phyloP scores from a whole-genome alignment of 1,140 invertebrate genomes.

The Radopholus similis region DNA sequence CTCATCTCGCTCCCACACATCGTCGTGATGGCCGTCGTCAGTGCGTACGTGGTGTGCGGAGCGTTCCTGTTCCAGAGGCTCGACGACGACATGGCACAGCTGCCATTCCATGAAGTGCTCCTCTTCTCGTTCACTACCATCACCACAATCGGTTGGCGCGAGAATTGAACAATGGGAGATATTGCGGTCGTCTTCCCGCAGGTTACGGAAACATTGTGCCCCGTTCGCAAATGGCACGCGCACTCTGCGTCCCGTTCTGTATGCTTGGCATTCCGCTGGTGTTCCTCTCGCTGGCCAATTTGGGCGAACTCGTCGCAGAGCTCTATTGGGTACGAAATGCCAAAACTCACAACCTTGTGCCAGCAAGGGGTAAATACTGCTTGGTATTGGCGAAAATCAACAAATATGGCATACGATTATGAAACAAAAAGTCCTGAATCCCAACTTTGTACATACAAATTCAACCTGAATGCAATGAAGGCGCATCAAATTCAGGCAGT shows the following conservation, averaged over 20 bases:
- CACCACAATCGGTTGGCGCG: slow-evolving; percentile 21
- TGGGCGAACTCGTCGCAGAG: slow-evolving; percentile 21
- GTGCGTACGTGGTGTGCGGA: slow-evolving; percentile 10
- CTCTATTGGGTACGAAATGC: slow-evolving; percentile 19
- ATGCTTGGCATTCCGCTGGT: slow-evolving; percentile 26
- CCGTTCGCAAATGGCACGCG: background rate
- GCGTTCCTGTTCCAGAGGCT: slow-evolving; percentile 12
- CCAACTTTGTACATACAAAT: too few species aligned
- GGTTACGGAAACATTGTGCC: slow-evolving; percentile 30
- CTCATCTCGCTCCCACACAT: background rate
- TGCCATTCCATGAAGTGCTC: slow-evolving; percentile 21
- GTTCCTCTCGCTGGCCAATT: slow-evolving; percentile 15
- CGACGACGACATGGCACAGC: background rate
- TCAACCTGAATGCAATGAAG: too few species aligned
- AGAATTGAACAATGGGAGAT: background rate
- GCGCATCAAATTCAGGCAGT: too few species aligned
- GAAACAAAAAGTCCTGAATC: too few species aligned
- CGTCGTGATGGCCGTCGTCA: slow-evolving; percentile 10
- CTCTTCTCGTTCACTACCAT: slow-evolving; percentile 28
- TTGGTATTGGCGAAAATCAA: slow-evolving; percentile 6
- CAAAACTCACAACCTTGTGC: too few species aligned
- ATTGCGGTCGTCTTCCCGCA: background rate
- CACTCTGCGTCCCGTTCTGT: slow-evolving; percentile 17
- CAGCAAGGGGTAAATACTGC: too few species aligned
- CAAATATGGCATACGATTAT: too few species aligned